These are phyloP conservation scores for Contarinia nasturtii DNA, from an alignment of 1,140 invertebrate species.

Conservation along the genomic window DNA sequence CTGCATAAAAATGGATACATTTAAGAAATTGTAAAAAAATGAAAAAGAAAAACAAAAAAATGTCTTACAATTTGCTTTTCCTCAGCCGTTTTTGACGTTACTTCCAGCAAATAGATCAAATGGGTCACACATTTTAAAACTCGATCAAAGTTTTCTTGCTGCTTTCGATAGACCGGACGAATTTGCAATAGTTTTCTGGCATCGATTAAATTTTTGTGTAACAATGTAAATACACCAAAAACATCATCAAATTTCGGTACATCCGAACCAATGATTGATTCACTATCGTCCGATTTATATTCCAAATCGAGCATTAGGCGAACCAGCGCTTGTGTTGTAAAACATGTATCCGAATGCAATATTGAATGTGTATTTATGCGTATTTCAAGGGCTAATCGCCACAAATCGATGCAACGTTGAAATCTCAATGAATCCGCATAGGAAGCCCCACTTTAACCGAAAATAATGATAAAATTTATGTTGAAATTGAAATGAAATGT, in stretches of 20 bases:
- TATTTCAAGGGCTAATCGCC: constrained; percentile 59
- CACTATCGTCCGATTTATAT: constrained; percentile 33
- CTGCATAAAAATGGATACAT: constrained; percentile 6
- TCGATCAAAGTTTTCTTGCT: constrained; percentile 66
- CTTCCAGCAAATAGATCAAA: constrained; percentile 53
- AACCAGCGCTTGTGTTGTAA: constrained; percentile 59
- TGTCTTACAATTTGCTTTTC: constrained; percentile 13
- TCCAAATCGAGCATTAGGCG: constrained; percentile 60
- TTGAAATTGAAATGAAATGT: not conserved
- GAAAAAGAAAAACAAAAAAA: not conserved
- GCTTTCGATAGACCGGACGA: constrained; percentile 50
- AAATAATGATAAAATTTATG: not conserved
- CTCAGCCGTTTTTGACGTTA: constrained; percentile 31
- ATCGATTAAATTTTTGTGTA: constrained; percentile 31
- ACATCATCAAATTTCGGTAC: constrained; percentile 52
- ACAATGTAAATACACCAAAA: constrained; percentile 43
- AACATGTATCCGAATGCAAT: constrained; percentile 51
- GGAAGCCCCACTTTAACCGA: constrained; percentile 48
- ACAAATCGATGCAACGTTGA: constrained; percentile 69
- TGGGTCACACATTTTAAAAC: constrained; percentile 62
- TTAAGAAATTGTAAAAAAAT: not conserved
- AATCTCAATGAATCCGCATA: constrained; percentile 71
- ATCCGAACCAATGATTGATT: constrained; percentile 24
- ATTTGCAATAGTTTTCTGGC: constrained; percentile 39
- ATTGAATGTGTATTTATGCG: constrained; percentile 59